phyloP scores from a whole-genome alignment of 2,888 invertebrate species.

The Siphlonurus alternatus region DNA sequence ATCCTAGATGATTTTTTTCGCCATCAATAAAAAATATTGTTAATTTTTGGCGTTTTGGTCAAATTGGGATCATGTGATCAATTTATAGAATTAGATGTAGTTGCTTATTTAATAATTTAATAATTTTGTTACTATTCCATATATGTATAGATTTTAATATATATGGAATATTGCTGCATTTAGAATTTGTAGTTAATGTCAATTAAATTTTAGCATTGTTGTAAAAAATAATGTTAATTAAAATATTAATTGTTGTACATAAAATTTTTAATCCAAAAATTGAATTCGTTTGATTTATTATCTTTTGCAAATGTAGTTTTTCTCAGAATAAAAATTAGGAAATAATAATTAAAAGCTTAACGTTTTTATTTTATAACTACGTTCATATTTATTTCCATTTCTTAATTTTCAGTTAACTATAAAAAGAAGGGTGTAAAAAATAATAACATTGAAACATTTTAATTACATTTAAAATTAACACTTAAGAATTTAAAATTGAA shows the following conservation, averaged over 20 bases:
- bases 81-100: not conserved
- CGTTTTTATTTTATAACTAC: too few relatives aligned
- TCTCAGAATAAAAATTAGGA: too few relatives aligned
- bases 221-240: not conserved
- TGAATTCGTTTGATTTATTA: not conserved
- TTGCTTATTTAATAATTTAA: not conserved
- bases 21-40: too few relatives aligned
- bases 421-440: too few relatives aligned
- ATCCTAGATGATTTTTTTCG: too few relatives aligned
- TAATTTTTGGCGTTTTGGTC: too few relatives aligned
- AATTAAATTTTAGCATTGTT: not conserved
- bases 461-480: too few relatives aligned
- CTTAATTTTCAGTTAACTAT: too few relatives aligned
- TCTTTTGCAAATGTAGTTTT: not conserved
- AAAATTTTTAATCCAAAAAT: not conserved
- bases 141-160: not conserved
- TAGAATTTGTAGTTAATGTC: not conserved
- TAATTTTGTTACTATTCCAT: not conserved
- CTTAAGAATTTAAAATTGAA: too few relatives aligned
- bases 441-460: too few relatives aligned
- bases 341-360: too few relatives aligned
- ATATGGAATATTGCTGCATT: not conserved
- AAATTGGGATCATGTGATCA: not conserved
- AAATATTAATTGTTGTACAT: not conserved
- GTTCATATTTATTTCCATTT: too few relatives aligned